phyloP scores from a whole-genome alignment of 2,797 vertebrate genomes.

The Myiotriccus ornatus region DNA sequence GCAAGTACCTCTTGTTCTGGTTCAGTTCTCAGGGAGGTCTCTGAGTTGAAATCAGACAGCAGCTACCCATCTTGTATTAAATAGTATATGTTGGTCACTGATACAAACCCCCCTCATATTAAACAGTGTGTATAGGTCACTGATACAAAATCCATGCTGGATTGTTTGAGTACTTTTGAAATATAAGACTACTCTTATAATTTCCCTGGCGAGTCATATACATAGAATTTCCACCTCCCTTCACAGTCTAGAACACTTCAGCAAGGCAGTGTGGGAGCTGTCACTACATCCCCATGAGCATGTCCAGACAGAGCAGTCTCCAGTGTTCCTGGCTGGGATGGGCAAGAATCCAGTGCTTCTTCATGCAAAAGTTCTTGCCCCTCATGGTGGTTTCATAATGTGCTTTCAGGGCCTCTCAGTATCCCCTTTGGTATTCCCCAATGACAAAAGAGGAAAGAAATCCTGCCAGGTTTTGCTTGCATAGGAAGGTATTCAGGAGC shows the following conservation, averaged over 20 bases:
- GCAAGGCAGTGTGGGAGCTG: not conserved
- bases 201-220: not conserved
- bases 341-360: not conserved
- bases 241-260: not conserved
- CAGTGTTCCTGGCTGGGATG: fast-evolving
- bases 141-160: not conserved
- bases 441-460: not conserved
- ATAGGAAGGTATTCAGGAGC: not conserved
- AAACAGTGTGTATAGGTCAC: not conserved
- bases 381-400: not conserved
- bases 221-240: not conserved
- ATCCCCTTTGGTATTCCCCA: not conserved
- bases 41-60: not conserved
- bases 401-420: not conserved
- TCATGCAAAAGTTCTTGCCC: fast-evolving
- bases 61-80: not conserved
- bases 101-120: not conserved
- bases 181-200: not conserved
- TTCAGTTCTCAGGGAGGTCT: not conserved
- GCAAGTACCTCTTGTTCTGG: not conserved
- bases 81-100: not conserved
- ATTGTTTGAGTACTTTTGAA: not conserved
- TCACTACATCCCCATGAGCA: not conserved
- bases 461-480: not conserved
- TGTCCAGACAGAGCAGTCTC: fast-evolving